Evolutionary conservation across 2,113 vertebrate species (phyloP), one percentile per base, ranked within the genome.

Genomic region (Pelusios castaneus): DNA sequence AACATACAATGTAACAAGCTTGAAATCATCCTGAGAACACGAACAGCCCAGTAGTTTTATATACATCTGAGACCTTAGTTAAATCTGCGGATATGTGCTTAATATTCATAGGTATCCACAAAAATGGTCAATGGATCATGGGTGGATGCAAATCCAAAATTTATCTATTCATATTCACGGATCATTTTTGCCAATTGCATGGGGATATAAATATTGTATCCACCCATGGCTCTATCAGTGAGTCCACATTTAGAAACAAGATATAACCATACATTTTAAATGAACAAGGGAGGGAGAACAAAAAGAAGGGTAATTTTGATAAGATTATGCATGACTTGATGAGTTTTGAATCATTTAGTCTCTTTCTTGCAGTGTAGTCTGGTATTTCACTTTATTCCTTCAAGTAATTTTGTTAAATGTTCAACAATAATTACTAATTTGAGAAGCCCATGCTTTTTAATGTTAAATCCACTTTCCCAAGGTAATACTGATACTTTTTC

Each of bases 331-430:
- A n/a, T 80, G 27, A 25, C 47, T 17, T 43, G 8, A 41, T 34
- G 77, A n/a, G 10, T 49, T 79, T 38, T 22, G 5, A 41, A 84
- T 38, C 34, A 38, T 91, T 77, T 87, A 82, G 41, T 7, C 3
- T 85, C 16, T 88, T 21, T 45, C 38, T 92, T 1, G 1, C 58
- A 2, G 3, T 52, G 7, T 80, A 24, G 43, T 85, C 81, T 47
- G 91, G 12, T 80, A 58, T 80, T 89, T 91, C 27, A 51, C 29
- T 80, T 63, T 83, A n/a, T 67, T 92, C 83, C 21, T 80, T 87
- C 22, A 0, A 2, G 0, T 85, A 79, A 63, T 21, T 89, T 93
- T 25, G 56, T 10, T 29, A 55, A 12, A 0, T 45, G 10, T 82
- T 89, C 7, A 84, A 29, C 2, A 0, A 3, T 27, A 31, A 31